Evolutionary conservation across 2,797 vertebrate genomes (phyloP), one percentile per base, ranked within the genome.

Genomic region (Gymnoscopelus braueri): DNA sequence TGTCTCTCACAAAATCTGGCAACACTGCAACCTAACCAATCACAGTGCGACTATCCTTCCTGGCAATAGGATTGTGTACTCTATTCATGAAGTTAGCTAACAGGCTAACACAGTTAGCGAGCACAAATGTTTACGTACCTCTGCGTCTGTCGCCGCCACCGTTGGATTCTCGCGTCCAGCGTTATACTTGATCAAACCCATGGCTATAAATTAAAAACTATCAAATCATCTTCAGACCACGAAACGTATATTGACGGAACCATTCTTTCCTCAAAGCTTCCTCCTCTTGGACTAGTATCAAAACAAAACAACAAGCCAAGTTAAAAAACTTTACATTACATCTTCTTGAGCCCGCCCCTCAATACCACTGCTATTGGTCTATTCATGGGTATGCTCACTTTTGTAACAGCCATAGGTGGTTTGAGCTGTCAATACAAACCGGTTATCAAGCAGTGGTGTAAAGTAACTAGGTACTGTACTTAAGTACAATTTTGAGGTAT

Each of bases 341-440:
- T 1, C 35, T 3, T 1, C 35, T 3, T 14, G 32, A 47, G 5
- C 4, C 57, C 68, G 39, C 82, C 80, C 52, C 58, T 29, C 3
- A 10, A 12, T 5, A 32, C 29, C 51, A n/a, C 75, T 49, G 1
- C 64, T 10, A 91, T 91, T 92, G 90, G 90, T 63, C 67, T 3
- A 3, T 81, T 84, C 23, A 24, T 58, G 2, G 50, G 44, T 6
- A 5, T 1, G 0, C 19, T 32, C 26, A 3, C 1, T 19, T 59
- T 2, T 3, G 0, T 24, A 0, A 32, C 44, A 29, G 19, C 3
- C 13, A 91, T 88, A 87, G 89, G 88, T 44, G 69, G 3, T 5
- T 57, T 7, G 0, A 11, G 5, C 4, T 77, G 84, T 85, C 85
- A 75, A 14, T 79, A 61, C 39, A 29, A 29, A 65, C 23, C 50